Base-by-base conservation (phyloP, 64 coral and sea anemone genomes). In the Anthopleura sola region DNA sequence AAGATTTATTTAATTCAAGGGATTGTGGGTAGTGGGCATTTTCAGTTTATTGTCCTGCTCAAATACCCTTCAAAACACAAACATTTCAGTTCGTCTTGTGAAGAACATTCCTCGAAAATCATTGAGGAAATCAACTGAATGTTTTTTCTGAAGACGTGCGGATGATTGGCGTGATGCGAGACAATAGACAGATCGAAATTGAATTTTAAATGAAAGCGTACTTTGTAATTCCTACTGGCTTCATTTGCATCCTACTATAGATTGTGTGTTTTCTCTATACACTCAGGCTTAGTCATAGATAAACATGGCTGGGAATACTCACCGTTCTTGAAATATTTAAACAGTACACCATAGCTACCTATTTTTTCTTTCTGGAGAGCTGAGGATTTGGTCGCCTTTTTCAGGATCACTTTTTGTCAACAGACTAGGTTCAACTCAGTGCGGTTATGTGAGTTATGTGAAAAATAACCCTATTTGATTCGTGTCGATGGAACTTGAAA, bases 281-380 rank as follows among this genome's bases (percentile, higher is more conserved):
- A 48, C 76, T 79, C 10, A 23, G 76, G 20, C 36, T 79, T 79
- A 79, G 76, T 47, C 76, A 26, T 79, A 48, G 44, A 79, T 79
- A 79, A 79, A 79, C 76, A 79, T 48, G 76, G 24, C 23, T 21
- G 44, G 20, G 44, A 79, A 79, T 79, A 79, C 76, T 79, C 44
- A 79, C 76, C 76, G 44, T 79, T 37, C 76, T 33, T 44, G 76
- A 79, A 44, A 79, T 79, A 44, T 79, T 79, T 79, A 3, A 23
- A 79, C 76, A 19, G 5, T 46, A 14, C 16, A 48, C 37, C 76
- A 79, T 46, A n/a, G 11, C n/a, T 62, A 24, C 39, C 36, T 79
- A 0, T 79, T 38, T 40, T 23, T 44, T 79, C 34, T 48, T 79
- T 79, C 37, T 23, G 24, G 24, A 79, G 44, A 79, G 20, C 36